A percentile compares a stretch with the other conserved stretches of the same genome.
These are phyloP conservation scores for Liopterus haemorrhoidalis DNA, from an alignment of 2,888 invertebrate genomes.

Conservation along the genomic window DNA sequence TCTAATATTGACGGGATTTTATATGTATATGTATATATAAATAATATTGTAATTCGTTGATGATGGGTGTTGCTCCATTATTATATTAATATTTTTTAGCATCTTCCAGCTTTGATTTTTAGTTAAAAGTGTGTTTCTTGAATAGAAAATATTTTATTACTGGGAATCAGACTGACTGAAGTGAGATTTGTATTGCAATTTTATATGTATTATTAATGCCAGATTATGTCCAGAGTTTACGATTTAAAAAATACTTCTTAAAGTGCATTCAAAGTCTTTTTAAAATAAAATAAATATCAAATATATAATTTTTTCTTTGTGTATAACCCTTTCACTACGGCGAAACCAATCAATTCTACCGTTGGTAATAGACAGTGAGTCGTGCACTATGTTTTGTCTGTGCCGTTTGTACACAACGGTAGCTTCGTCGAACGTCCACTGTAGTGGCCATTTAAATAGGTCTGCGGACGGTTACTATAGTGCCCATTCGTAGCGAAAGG, in stretches of 20 bases:
- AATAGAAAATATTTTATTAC: slow-evolving; percentile 3
- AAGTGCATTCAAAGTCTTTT: neutral
- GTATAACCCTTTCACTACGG: slow-evolving; percentile 1
- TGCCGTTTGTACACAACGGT: too few relatives aligned
- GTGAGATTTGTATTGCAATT: slow-evolving; percentile 20
- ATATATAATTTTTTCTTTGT: slow-evolving; percentile 3
- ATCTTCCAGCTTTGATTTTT: slow-evolving; percentile 23
- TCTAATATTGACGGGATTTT: too few relatives aligned
- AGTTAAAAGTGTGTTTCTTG: slow-evolving; percentile 9
- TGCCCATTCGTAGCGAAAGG: too few relatives aligned
- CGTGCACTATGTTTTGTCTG: too few relatives aligned
- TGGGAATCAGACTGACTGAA: slow-evolving; percentile 14
- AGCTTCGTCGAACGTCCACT: too few relatives aligned
- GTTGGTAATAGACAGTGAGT: too few relatives aligned
- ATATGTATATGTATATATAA: too few relatives aligned
- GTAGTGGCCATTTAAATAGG: too few relatives aligned
- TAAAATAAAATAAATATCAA: neutral
- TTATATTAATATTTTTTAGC: slow-evolving; percentile 16
- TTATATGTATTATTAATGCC: neutral
- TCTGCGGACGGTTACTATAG: too few relatives aligned
- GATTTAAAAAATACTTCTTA: neutral
- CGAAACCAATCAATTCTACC: neutral
- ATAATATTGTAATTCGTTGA: slow-evolving; percentile 12
- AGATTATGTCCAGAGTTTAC: neutral
- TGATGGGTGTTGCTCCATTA: slow-evolving; percentile 17